phyloP scores from a whole-genome alignment of 2,888 invertebrate species.

The Lasioglossum figueresi region DNA sequence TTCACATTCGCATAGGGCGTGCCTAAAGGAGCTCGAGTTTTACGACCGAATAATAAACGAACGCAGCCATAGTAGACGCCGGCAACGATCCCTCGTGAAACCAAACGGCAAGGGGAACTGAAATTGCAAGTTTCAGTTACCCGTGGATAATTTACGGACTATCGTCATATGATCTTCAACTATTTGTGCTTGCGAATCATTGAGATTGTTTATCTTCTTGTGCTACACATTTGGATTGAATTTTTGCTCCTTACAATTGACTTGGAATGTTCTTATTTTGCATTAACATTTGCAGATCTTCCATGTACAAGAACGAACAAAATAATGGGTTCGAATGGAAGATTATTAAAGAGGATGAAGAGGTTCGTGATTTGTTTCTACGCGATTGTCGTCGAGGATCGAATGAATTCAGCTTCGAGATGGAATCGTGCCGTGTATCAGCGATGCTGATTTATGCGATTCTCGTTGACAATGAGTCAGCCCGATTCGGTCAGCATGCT shows the following conservation, averaged over 20 bases:
- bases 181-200: too few relatives aligned
- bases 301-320: too few relatives aligned
- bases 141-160: neutral
- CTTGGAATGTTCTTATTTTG: neutral
- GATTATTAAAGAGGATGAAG: too few relatives aligned
- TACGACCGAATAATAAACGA: conserved; percentile 72
- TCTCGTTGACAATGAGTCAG: conserved; percentile 52
- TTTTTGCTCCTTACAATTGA: neutral
- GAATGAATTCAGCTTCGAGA: neutral
- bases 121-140: neutral
- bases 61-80: conserved; percentile 47
- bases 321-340: too few relatives aligned
- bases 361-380: neutral
- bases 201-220: too few relatives aligned
- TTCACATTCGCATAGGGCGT: conserved; percentile 26
- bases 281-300: neutral
- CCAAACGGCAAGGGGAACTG: neutral
- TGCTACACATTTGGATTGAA: neutral
- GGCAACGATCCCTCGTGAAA: neutral
- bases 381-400: neutral
- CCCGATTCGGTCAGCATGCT: conserved; percentile 29
- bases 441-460: conserved; percentile 44
- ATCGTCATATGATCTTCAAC: neutral
- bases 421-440: conserved; percentile 25
- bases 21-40: conserved; percentile 63